Conservation (phyloP, 2,888 invertebrate species). For the Neoitamus cyanurus region DNA sequence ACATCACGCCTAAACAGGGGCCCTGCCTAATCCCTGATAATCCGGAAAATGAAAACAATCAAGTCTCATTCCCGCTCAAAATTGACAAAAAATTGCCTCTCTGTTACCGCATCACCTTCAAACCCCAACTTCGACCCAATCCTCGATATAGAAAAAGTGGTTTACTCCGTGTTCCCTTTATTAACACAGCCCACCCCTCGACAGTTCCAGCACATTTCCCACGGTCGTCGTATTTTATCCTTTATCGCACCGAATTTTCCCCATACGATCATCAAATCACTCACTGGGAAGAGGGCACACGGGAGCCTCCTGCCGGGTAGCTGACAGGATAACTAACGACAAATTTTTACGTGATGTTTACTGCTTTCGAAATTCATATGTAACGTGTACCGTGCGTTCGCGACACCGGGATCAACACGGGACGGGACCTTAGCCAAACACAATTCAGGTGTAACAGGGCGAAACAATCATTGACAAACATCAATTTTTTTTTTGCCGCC, state of each 20-base stretch:
- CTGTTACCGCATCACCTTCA: not conserved
- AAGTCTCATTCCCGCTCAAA: not conserved
- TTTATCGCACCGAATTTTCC: not conserved
- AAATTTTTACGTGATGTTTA: constrained; percentile 6
- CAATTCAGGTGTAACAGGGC: constrained; percentile 20
- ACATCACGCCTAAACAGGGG: not conserved
- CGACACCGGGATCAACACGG: not conserved
- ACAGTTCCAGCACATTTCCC: not conserved
- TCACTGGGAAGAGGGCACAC: not conserved
- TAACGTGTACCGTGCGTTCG: not conserved
- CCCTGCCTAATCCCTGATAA: not conserved
- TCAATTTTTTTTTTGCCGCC: not conserved
- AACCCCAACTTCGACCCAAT: not conserved
- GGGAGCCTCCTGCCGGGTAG: not conserved
- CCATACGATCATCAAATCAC: constrained; percentile 17
- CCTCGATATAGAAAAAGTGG: not conserved
- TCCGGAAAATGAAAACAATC: not conserved
- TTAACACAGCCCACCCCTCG: not conserved
- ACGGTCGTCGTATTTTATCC: constrained; percentile 17
- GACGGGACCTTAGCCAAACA: not conserved
- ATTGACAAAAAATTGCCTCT: not conserved
- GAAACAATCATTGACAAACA: constrained; percentile 7
- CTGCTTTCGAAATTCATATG: not conserved
- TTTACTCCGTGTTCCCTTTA: not conserved
- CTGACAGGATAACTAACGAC: constrained; percentile 7